Evolutionary conservation across 2,797 vertebrate genomes (phyloP), one percentile per base, ranked within the genome.

Genomic region (Coregonus sp.): DNA sequence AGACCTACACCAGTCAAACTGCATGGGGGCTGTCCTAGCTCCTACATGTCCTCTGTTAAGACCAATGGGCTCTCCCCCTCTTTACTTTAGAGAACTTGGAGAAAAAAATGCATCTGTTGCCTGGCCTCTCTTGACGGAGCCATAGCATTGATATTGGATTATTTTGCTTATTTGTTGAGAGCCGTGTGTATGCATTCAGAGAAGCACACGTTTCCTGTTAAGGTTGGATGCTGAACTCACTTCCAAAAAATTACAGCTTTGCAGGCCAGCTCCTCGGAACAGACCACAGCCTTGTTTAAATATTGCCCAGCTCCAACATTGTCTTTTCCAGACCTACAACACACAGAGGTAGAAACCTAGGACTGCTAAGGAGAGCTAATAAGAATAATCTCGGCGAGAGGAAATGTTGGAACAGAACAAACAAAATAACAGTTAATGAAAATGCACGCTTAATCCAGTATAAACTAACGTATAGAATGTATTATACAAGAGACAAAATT

Each of bases 191-290:
- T 90, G 91, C 88, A 87, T 92, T 90, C 85, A 81, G 84, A 75
- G 82, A 83, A 87, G 86, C 81, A 81, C 89, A 90, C 81, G 29
- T 90, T 93, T 93, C 91, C 92, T 93, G 91, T 93, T 93, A 91
- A 92, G 86, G 75, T 89, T 89, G 86, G 87, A 90, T 82, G 74
- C 84, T 79, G 75, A 83, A 78, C 74, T 85, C 77, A 73, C 84
- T 82, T 90, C 87, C 86, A 91, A 89, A 91, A 25, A 88, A 92
- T 88, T 79, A 91, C 80, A 89, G 81, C 81, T 89, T 90, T 83
- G 85, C 84, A 74, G 78, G 84, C 90, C 89, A 92, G 81, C 80
- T 84, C 81, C 88, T 80, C 80, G 81, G 86, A 89, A 89, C 90
- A 91, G 89, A 89, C 87, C 83, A 35, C 84, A 73, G 84, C 81